phyloP scores from a whole-genome alignment of 2,797 vertebrate genomes.

The Chaetodon trifasciatus region DNA sequence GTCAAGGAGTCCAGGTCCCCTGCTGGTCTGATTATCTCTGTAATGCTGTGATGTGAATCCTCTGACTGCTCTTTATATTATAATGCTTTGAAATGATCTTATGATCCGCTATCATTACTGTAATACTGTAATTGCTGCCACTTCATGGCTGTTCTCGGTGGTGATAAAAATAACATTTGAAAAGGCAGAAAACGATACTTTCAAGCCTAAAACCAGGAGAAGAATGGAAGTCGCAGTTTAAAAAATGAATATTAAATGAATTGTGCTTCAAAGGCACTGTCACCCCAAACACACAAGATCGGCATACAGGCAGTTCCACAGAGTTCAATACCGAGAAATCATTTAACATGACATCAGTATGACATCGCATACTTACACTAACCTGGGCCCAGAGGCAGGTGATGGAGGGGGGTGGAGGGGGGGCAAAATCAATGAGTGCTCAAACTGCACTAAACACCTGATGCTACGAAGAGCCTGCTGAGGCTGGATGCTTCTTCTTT shows the following conservation, averaged over 20 bases:
- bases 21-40: slow-evolving; percentile 42
- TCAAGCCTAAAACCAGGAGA: background rate
- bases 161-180: slow-evolving; percentile 30
- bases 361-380: background rate
- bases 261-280: background rate
- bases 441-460: slow-evolving; percentile 2
- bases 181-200: slow-evolving; percentile 7
- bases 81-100: slow-evolving; percentile 53
- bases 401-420: background rate
- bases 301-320: background rate
- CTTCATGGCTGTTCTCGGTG: slow-evolving; percentile 23
- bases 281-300: background rate
- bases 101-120: slow-evolving; percentile 44
- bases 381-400: too few relatives aligned
- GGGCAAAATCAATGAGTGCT: slow-evolving; percentile 6
- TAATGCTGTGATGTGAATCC: slow-evolving; percentile 32
- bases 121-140: slow-evolving; percentile 18
- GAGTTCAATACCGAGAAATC: background rate
- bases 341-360: background rate
- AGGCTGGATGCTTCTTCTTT: background rate
- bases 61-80: slow-evolving; percentile 34
- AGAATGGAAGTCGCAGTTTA: background rate
- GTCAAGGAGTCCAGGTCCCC: slow-evolving; percentile 26
- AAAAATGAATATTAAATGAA: background rate
- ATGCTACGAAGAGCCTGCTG: background rate